Evolutionary conservation across 2,888 invertebrate genomes (phyloP), one percentile per base, ranked within the genome.

Genomic region (Thelaira solivaga): DNA sequence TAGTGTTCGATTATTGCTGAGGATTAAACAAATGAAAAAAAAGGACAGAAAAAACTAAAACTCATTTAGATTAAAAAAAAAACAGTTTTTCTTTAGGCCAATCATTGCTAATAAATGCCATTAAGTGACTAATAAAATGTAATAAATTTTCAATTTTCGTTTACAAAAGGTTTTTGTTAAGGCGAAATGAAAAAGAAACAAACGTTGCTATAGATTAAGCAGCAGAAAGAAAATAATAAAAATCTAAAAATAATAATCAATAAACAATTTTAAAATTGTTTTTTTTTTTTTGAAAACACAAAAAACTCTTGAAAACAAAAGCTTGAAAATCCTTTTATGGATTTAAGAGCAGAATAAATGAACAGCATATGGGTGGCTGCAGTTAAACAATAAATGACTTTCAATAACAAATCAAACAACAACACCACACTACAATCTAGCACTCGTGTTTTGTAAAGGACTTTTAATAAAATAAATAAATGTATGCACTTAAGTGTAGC

Each of bases 221-320:
- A n/a, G n/a, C n/a, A n/a, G n/a, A n/a, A n/a, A n/a, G 67, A 41
- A 71, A 53, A 68, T 55, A 1, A 61, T 77, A 47, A 77, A 76
- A 71, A 68, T 41, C 18, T 18, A 51, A 75, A 77, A 81, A 76
- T 77, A 82, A 81, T 81, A 76, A 81, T 83, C 81, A 82, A 80
- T 81, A 81, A 81, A 59, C 81, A 80, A 83, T 82, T 82, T 81
- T 69, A 71, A 76, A 73, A 75, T 62, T 80, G 64, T 73, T 77
- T 29, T 62, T 57, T 55, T 67, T 53, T 67, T 57, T 41, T 65
- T 26, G 31, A 3, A 18, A 41, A 20, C 47, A 29, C 34, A 41
- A 34, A 6, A 16, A 39, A 72, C 62, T 73, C 22, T 43, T 8
- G 18, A 75, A 61, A n/a, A 67, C 51, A 75, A 75, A 74, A 68